Evolutionary conservation across 2,888 invertebrate genomes (phyloP).

Genomic region (Bellardia pandia): DNA sequence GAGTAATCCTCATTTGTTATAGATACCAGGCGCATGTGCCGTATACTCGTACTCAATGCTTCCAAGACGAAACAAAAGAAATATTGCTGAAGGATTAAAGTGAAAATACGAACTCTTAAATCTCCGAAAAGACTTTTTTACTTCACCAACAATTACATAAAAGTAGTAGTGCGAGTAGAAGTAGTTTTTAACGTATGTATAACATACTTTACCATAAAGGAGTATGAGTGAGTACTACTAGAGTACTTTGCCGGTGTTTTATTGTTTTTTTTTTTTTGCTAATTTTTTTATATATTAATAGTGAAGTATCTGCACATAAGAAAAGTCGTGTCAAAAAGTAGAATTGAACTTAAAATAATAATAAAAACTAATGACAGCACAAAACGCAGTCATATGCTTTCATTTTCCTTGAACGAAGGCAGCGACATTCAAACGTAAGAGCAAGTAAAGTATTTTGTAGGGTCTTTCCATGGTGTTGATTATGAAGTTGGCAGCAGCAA

Average conservation of each 20-base stretch:
- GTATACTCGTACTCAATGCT: no score
- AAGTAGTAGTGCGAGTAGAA: constrained; percentile 9
- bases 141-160: constrained; percentile 4
- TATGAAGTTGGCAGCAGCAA: constrained; percentile 36
- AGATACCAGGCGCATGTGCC: no score
- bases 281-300: constrained; percentile 15
- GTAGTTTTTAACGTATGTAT: constrained; percentile 12
- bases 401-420: constrained; percentile 60
- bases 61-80: background rate
- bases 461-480: constrained; percentile 48
- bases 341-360: constrained; percentile 48
- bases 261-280: no score
- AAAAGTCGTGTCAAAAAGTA: constrained; percentile 57
- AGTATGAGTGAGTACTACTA: constrained; percentile 17
- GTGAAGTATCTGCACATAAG: constrained; percentile 16
- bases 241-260: constrained; percentile 47
- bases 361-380: constrained; percentile 26
- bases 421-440: background rate
- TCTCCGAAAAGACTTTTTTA: background rate
- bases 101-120: background rate
- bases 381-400: constrained; percentile 60
- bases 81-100: background rate
- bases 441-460: constrained; percentile 28
- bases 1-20: no score
- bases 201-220: background rate